These are phyloP conservation scores for Acrocephalus scirpaceus DNA, from an alignment of 2,797 vertebrate genomes.

Conservation along the genomic window DNA sequence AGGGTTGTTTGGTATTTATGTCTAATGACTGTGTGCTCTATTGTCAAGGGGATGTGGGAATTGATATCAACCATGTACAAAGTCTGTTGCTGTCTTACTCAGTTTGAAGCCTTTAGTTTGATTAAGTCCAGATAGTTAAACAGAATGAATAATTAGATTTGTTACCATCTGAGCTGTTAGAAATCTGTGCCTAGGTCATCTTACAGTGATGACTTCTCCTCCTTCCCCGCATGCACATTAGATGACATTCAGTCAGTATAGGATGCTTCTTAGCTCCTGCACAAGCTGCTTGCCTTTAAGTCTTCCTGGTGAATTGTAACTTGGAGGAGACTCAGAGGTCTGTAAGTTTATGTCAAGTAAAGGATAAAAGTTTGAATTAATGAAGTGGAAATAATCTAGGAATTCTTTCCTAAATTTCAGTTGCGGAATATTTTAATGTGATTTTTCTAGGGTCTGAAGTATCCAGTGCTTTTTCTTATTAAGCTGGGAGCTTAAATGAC, in stretches of 20 bases:
- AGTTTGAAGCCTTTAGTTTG: not conserved
- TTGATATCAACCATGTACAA: fast-evolving
- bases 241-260: not conserved
- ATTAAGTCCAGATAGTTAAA: not conserved
- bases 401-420: not conserved
- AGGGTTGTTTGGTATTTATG: not conserved
- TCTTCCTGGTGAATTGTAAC: not conserved
- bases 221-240: fast-evolving
- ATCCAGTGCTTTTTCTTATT: not conserved
- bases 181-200: not conserved
- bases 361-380: not conserved
- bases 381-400: not conserved
- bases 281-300: not conserved
- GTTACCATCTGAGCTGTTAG: not conserved
- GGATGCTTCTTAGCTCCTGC: not conserved
- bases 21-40: not conserved
- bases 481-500: not conserved
- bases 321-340: not conserved
- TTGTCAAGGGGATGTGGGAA: not conserved
- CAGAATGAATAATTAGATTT: not conserved
- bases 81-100: not conserved
- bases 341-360: not conserved
- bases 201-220: not conserved
- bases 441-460: not conserved
- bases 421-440: not conserved